Evolutionary conservation across 2,888 invertebrate species (phyloP), one percentile per base, ranked within the genome.

Genomic region (Rhingia rostrata): DNA sequence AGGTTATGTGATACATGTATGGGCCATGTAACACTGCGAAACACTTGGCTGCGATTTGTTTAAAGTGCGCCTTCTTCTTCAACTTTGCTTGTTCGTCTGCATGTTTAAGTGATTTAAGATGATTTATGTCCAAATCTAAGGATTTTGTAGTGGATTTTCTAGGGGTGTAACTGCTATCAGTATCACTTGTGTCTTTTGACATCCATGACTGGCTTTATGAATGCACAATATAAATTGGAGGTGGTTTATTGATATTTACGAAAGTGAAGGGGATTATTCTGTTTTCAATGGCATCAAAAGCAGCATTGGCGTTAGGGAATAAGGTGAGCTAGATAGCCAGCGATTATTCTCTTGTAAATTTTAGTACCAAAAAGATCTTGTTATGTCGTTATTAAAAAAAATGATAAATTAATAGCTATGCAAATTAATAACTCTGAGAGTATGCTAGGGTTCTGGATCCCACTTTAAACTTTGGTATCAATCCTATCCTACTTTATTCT

Each of bases 41-140:
- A 89, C 90, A 90, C 89, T 90, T 91, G 90, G 90, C 88, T 89
- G 88, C 90, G 90, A 91, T 91, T 91, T 91, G 91, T 91, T 90
- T 91, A 49, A 22, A 90, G 91, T 90, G 90, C 74, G 79, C 35
- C 78, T 73, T 78, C 56, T 35, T 53, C 45, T 58, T 56, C 51
- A 54, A 49, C 53, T 47, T 43, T 41, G 32, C 70, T 45, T 86
- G 87, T 86, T 60, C 88, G 88, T 87, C 89, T 91, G 89, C 90
- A 90, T 90, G 90, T 89, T 90, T 88, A 89, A 90, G 91, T 90
- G 91, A 91, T 91, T 91, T 91, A 90, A 22, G 87, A 90, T 91
- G 91, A 91, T 91, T 91, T 91, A 91, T 91, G 89, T 88, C 87
- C 86, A 86, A 88, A 88, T 88, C 87, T 85, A 86, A 88, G 88